phyloP scores from a whole-genome alignment of 2,797 vertebrate genomes.

The Myotis planiceps region DNA sequence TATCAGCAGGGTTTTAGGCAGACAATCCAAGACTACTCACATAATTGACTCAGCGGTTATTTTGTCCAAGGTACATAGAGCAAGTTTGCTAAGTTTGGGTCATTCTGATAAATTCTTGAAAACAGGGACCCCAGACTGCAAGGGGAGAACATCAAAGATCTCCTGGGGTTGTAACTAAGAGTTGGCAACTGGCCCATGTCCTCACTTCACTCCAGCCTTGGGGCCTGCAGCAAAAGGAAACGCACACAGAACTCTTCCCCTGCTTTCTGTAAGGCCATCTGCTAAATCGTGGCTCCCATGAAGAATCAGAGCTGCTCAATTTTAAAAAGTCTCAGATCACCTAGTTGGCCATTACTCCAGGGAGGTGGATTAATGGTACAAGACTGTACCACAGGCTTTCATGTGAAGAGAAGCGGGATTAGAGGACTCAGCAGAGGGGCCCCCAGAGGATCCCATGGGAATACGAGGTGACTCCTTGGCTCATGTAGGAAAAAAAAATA shows the following conservation, averaged over 20 bases:
- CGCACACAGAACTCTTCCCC: background rate
- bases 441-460: background rate
- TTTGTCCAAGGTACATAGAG: conserved; percentile 80
- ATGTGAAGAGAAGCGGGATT: background rate
- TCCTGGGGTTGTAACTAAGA: conserved; percentile 63
- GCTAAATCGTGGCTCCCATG: background rate
- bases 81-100: conserved; percentile 76
- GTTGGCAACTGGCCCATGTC: conserved; percentile 71
- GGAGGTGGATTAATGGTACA: background rate
- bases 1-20: conserved; percentile 67
- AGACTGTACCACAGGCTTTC: background rate
- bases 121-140: conserved; percentile 73
- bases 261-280: conserved; percentile 19
- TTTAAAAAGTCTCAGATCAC: background rate
- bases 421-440: background rate
- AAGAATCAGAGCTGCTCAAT: background rate
- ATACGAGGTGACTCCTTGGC: background rate
- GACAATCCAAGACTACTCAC: conserved; percentile 65
- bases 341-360: background rate
- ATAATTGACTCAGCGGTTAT: conserved; percentile 74
- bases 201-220: conserved; percentile 68
- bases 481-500: background rate
- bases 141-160: conserved; percentile 76
- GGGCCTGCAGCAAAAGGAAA: background rate
- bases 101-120: conserved; percentile 81